These are phyloP conservation scores for Triplophysa dalaica DNA, from an alignment of 2,113 vertebrate genomes.

Conservation along the genomic window DNA sequence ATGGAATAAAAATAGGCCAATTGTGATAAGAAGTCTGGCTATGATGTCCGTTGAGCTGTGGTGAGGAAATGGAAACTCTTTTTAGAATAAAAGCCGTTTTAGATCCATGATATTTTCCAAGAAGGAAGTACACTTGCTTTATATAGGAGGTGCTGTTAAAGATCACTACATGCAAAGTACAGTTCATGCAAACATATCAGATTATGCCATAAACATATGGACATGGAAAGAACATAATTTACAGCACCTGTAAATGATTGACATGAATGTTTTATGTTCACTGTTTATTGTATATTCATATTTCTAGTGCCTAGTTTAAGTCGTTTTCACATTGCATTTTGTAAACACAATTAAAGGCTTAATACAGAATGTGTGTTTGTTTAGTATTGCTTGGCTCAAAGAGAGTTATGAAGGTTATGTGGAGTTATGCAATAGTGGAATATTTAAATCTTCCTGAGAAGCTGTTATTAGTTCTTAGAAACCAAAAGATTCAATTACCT, in stretches of 20 bases:
- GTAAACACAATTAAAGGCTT: no score
- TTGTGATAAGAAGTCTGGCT: no score
- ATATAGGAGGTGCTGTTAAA: no score
- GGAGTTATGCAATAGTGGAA: constrained; percentile 33
- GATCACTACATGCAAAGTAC: no score
- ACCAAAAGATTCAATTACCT: constrained; percentile 51
- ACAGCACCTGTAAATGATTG: not conserved
- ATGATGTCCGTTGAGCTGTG: no score
- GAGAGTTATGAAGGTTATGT: not conserved
- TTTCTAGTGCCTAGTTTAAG: no score
- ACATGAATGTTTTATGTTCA: not conserved
- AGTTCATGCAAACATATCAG: no score
- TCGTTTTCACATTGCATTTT: no score
- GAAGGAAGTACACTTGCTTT: not conserved
- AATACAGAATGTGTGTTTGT: not conserved
- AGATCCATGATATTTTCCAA: no score
- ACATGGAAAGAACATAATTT: not conserved
- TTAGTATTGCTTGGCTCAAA: not conserved
- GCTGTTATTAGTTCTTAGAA: constrained; percentile 46
- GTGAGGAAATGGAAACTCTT: no score
- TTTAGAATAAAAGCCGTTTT: no score
- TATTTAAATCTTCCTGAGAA: constrained; percentile 42
- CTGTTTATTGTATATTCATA: not conserved
- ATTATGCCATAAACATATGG: not conserved
- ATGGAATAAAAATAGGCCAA: no score